Conservation (phyloP, 1,140 invertebrate species). For the Eubasilissa regina region DNA sequence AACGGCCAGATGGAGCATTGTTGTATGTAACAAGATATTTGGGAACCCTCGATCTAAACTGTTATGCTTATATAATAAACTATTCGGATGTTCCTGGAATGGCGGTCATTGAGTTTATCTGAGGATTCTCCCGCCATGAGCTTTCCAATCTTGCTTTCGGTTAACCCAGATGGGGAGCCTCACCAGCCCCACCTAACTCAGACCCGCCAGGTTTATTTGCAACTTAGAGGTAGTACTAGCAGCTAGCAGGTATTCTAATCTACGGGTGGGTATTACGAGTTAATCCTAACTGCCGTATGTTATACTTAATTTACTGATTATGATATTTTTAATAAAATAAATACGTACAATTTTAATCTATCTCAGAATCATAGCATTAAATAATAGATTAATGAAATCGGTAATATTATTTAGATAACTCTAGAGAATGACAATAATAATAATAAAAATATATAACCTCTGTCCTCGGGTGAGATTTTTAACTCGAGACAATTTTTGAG, state of each 20-base stretch:
- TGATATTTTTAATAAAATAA: too few relatives aligned
- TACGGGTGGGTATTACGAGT: not conserved
- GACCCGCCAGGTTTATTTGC: conserved; percentile 15
- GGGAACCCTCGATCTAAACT: conserved; percentile 30
- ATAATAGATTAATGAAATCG: too few relatives aligned
- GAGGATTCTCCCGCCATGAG: conserved; percentile 18
- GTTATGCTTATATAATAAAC: conserved; percentile 47
- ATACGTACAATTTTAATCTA: too few relatives aligned
- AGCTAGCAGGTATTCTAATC: conserved; percentile 22
- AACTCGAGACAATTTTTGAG: too few relatives aligned
- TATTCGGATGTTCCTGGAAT: conserved; percentile 26
- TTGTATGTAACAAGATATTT: conserved; percentile 40
- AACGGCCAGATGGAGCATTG: conserved; percentile 10
- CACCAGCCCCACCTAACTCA: not conserved
- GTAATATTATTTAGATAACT: too few relatives aligned
- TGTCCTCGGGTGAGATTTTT: too few relatives aligned
- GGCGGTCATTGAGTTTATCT: conserved; percentile 51
- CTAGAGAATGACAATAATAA: too few relatives aligned
- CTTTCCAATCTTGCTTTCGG: conserved; percentile 39
- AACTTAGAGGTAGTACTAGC: conserved; percentile 15
- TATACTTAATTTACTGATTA: too few relatives aligned
- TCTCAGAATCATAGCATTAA: too few relatives aligned
- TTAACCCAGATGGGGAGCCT: conserved; percentile 30
- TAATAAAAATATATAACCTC: too few relatives aligned
- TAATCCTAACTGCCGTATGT: too few relatives aligned